phyloP scores from a whole-genome alignment of 53 echinoderm and acorn worm species.

The Echinarachnius parma region DNA sequence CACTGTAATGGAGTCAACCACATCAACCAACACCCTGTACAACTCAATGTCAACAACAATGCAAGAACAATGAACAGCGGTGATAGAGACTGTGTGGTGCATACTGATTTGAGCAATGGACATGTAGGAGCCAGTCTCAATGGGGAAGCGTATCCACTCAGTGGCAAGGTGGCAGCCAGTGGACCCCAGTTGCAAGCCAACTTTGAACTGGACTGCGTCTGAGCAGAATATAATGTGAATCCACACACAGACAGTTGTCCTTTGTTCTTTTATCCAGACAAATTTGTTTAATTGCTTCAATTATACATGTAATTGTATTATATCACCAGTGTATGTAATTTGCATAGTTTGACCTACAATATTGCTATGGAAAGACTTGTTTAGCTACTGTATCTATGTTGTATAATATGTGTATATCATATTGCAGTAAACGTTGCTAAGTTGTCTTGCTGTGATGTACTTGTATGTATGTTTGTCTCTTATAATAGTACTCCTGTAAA shows the following conservation, averaged over 20 bases:
- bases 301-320: background rate
- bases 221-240: no score
- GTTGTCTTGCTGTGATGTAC: no score
- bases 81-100: conserved; percentile 3
- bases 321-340: no score
- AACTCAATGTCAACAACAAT: conserved; percentile 35
- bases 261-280: no score
- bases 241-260: no score
- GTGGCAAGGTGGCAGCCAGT: conserved; percentile 18
- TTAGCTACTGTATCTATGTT: no score
- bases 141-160: conserved; percentile 39
- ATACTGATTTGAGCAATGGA: conserved; percentile 25
- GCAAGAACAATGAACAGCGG: conserved; percentile 6
- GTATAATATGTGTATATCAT: no score
- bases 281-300: background rate
- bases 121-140: conserved; percentile 36
- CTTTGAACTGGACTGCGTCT: conserved; percentile 37
- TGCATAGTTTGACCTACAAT: no score
- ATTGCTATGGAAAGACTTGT: no score
- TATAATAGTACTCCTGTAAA: no score
- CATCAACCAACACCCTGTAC: conserved; percentile 6
- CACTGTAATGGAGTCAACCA: conserved; percentile 21
- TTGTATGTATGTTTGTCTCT: no score
- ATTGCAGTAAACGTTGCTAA: no score
- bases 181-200: conserved; percentile 25